Conservation (phyloP, 2,888 invertebrate species). For the Philonicus albiceps region DNA sequence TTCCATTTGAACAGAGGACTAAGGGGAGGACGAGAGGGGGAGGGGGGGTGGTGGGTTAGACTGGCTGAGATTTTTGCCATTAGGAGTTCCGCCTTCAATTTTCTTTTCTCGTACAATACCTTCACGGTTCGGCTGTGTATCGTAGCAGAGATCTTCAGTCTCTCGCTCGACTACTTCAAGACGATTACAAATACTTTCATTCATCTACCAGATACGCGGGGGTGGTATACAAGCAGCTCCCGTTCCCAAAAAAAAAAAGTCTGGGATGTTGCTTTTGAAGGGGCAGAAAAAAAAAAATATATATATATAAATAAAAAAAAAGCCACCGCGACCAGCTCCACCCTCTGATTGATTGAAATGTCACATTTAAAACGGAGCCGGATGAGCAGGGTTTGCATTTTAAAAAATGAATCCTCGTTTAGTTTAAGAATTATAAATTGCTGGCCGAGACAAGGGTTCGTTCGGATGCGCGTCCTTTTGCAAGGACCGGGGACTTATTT, state of each 20-base stretch:
- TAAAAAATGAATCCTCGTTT: conserved; percentile 50
- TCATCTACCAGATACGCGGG: neutral
- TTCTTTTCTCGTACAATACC: conserved; percentile 10
- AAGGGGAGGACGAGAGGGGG: neutral
- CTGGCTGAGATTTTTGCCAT: conserved; percentile 12
- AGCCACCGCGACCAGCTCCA: neutral
- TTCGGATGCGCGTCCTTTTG: neutral
- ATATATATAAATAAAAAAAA: too few relatives aligned
- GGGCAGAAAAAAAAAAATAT: neutral
- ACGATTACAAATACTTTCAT: conserved; percentile 45
- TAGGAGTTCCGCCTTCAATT: conserved; percentile 21
- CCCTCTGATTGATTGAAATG: conserved; percentile 49
- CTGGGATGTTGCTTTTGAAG: neutral
- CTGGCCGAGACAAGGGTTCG: conserved; percentile 1
- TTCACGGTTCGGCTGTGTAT: neutral
- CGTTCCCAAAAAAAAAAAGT: too few relatives aligned
- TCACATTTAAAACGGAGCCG: conserved; percentile 43
- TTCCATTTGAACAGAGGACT: conserved; percentile 48
- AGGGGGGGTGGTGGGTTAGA: neutral
- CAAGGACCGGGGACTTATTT: neutral
- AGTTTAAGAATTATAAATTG: conserved; percentile 50
- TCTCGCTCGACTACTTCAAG: conserved; percentile 14
- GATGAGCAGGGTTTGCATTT: conserved; percentile 28
- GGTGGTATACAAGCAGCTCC: neutral
- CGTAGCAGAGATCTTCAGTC: neutral